Evolutionary conservation across 2,113 vertebrate genomes (phyloP).

Genomic region (Laterallus jamaicensis): DNA sequence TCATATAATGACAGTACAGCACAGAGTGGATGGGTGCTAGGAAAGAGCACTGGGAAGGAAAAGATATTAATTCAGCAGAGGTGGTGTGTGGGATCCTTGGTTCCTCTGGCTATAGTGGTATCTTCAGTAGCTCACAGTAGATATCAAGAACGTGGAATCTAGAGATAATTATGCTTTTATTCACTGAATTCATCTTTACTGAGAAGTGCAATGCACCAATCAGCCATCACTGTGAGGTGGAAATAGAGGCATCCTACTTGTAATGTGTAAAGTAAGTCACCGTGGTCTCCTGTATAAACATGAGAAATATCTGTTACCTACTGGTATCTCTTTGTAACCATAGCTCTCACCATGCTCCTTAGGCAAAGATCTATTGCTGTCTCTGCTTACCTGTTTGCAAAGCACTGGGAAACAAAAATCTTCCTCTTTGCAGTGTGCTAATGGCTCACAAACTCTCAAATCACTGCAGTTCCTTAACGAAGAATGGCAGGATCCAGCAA

Average conservation of each 20-base stretch:
- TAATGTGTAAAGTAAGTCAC: neutral
- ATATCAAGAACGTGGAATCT: neutral
- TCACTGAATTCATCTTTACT: neutral
- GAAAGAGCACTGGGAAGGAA: neutral
- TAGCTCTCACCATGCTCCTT: neutral
- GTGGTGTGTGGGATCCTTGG: fast-evolving
- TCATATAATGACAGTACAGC: neutral
- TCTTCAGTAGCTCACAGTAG: neutral
- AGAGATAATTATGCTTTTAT: neutral
- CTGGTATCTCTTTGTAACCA: neutral
- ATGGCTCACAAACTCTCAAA: neutral
- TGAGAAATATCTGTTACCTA: neutral
- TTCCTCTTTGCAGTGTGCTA: neutral
- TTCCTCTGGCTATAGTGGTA: neutral
- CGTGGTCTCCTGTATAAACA: neutral
- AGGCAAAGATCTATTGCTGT: neutral
- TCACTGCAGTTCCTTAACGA: neutral
- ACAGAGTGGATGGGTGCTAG: neutral
- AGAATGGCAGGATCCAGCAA: neutral
- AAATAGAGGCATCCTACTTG: neutral
- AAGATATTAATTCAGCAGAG: neutral
- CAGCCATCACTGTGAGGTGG: neutral
- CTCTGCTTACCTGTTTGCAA: neutral
- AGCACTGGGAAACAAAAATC: neutral
- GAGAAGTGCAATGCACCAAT: neutral